These are phyloP conservation scores for Syrista parreyssii DNA, from an alignment of 2,888 invertebrate species.

Conservation along the genomic window DNA sequence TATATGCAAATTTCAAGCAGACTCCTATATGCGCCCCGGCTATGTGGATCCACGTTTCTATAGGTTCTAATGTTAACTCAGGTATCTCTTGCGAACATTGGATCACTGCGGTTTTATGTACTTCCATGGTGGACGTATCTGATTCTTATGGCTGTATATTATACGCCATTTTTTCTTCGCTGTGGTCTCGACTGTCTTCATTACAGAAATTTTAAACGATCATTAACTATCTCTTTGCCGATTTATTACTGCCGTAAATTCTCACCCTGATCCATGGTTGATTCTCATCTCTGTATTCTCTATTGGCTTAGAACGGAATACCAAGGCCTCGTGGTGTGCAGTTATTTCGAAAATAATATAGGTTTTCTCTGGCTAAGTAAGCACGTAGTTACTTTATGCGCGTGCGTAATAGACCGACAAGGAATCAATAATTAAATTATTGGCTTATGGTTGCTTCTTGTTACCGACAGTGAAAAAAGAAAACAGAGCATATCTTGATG, in stretches of 20 bases:
- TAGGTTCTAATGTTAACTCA: background rate
- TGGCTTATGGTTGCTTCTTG: background rate
- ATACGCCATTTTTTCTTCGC: background rate
- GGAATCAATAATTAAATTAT: background rate
- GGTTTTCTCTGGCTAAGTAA: background rate
- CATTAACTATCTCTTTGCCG: background rate
- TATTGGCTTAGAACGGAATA: background rate
- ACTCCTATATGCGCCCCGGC: background rate
- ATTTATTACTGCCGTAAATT: background rate
- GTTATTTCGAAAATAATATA: background rate
- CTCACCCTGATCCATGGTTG: background rate
- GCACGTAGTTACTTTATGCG: background rate
- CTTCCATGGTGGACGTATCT: background rate
- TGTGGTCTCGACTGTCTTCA: background rate
- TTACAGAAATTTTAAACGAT: background rate
- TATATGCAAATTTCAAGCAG: conserved; percentile 49
- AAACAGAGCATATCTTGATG: background rate
- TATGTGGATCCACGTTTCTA: background rate
- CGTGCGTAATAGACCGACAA: background rate
- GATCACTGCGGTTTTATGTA: conserved; percentile 13
- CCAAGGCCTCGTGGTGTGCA: background rate
- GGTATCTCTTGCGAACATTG: conserved; percentile 20
- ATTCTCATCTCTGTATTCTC: background rate
- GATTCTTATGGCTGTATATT: background rate
- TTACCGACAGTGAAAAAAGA: background rate